Conservation (phyloP, 2,888 invertebrate species). For the Phyllotreta cruciferae region DNA sequence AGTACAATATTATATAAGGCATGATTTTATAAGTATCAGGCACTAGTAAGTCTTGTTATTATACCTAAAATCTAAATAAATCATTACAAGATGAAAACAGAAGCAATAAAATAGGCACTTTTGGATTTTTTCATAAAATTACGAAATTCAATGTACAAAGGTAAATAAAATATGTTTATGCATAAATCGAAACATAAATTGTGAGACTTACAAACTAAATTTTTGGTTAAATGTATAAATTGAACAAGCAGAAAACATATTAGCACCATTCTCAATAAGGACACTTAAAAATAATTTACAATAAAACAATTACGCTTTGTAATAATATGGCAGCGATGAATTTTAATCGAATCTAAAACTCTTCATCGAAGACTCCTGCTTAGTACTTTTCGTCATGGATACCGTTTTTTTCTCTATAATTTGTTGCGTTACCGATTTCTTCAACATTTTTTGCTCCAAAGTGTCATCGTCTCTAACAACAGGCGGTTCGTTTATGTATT, state of each 20-base stretch:
- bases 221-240: constrained; percentile 49
- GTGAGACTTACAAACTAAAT: constrained; percentile 47
- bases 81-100: constrained; percentile 27
- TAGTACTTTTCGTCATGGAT: constrained; percentile 65
- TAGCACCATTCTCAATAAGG: constrained; percentile 53
- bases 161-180: constrained; percentile 24
- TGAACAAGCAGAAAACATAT: constrained; percentile 40
- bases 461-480: constrained; percentile 63
- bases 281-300: constrained; percentile 44
- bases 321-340: constrained; percentile 11
- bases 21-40: constrained; percentile 38
- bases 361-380: constrained; percentile 58
- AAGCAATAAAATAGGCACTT: constrained; percentile 35
- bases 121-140: constrained; percentile 22
- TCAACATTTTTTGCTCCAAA: constrained; percentile 71
- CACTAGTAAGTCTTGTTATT: constrained; percentile 41
- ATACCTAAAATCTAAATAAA: constrained; percentile 22
- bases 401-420: constrained; percentile 73
- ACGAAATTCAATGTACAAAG: constrained; percentile 31
- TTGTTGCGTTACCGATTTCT: constrained; percentile 73
- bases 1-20: constrained; percentile 36
- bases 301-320: constrained; percentile 9
- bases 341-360: constrained; percentile 57
- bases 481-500: constrained; percentile 55
- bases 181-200: constrained; percentile 43